Evolutionary conservation across 2,888 invertebrate species (phyloP), one percentile per base, ranked within the genome.

Genomic region (Isoperla grammatica): DNA sequence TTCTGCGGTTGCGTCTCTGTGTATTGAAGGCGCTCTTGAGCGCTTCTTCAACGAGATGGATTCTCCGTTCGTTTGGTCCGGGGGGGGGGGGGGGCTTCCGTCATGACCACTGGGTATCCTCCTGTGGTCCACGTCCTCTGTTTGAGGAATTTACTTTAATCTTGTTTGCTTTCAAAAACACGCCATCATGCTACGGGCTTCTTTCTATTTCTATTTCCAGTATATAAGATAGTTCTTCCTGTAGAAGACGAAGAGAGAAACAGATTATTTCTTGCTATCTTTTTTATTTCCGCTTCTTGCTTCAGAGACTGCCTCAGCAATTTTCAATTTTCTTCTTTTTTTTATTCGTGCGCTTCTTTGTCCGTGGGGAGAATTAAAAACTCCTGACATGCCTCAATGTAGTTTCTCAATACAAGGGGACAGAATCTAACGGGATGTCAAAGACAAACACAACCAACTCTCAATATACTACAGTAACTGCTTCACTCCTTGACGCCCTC

Each of bases 361-460:
- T 62, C 64, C 64, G 61, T 59, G 62, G 62, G 64, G 62, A 64
- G 64, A 62, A 64, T 64, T 64, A 62, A 62, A 64, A 64, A 62
- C 62, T 62, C 64, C 59, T 49, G 62, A 62, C 62, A 62, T 62
- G 59, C 61, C 57, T 60, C 61, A 43, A 60, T 58, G 60, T 61
- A 60, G 60, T 56, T 58, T 58, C 59, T 58, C 60, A 60, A 60
- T 60, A 63, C 57, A 60, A 57, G 48, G 50, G 22, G 53, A 40
- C 57, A n/a, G 49, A 54, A 37, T 55, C 55, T 50, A 53, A 39
- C 20, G 55, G 55, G 55, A 62, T 59, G 62, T 59, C 59, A 50
- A 59, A 62, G 56, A 57, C 49, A 62, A n/a, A 22, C 49, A 22
- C 11, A 11, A 50, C 29, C 49, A 12, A 40, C 42, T 40, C 42